Evolutionary conservation across 2,113 vertebrate genomes (phyloP).

Genomic region (Chaetodon auriga): DNA sequence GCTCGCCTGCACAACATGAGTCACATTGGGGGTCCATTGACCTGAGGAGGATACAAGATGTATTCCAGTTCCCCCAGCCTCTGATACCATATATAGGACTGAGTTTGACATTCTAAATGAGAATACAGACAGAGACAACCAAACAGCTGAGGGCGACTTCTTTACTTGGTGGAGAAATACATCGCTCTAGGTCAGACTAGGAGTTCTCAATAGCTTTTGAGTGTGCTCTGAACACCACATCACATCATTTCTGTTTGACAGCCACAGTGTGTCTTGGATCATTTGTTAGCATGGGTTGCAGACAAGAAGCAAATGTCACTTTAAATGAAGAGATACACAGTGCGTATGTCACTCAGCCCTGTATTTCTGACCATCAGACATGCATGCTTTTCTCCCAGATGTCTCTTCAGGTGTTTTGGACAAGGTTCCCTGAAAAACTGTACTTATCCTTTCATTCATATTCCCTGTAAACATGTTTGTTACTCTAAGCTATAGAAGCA

Average conservation of each 20-base stretch:
- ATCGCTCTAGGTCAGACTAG: slow-evolving; percentile 41
- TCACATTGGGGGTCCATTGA: slow-evolving; percentile 51
- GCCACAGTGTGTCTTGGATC: slow-evolving; percentile 39
- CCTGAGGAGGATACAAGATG: slow-evolving; percentile 42
- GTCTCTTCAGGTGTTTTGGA: neutral
- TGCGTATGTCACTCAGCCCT: neutral
- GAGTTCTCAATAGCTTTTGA: slow-evolving; percentile 28
- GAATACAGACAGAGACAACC: slow-evolving; percentile 45
- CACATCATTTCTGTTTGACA: slow-evolving; percentile 57
- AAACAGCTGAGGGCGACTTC: slow-evolving; percentile 41
- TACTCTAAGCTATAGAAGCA: neutral
- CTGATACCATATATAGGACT: slow-evolving; percentile 31
- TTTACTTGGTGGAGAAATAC: slow-evolving; percentile 52
- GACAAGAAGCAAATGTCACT: slow-evolving; percentile 21
- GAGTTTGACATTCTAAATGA: slow-evolving; percentile 43
- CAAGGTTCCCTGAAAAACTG: neutral
- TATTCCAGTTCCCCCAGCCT: slow-evolving; percentile 21
- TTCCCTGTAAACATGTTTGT: neutral
- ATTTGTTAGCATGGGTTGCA: slow-evolving; percentile 17
- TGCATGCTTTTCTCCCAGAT: neutral
- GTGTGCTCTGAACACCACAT: slow-evolving; percentile 30
- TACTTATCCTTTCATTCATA: neutral
- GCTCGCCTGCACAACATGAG: slow-evolving; percentile 44
- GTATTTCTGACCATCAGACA: slow-evolving; percentile 9
- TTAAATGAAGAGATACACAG: slow-evolving; percentile 30